These are phyloP conservation scores for Amazonetta brasiliensis DNA, from an alignment of 2,797 vertebrate genomes.

Conservation along the genomic window DNA sequence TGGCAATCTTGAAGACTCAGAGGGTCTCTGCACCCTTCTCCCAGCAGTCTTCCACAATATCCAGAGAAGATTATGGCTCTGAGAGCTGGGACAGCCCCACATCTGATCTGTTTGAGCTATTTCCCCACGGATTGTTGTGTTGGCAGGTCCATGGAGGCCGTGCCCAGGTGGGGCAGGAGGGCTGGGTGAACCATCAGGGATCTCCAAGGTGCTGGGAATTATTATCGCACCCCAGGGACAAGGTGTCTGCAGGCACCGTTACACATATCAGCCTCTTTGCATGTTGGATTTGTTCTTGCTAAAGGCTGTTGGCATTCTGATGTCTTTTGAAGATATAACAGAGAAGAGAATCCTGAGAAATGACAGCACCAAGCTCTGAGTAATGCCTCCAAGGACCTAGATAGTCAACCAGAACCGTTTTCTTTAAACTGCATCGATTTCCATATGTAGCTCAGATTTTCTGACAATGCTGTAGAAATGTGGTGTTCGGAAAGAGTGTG, in stretches of 20 bases:
- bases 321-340: neutral
- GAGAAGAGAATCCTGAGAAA: constrained; percentile 6
- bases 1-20: neutral
- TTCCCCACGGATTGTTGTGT: neutral
- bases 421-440: constrained; percentile 29
- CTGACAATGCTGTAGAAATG: neutral
- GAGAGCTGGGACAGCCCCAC: neutral
- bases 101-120: neutral
- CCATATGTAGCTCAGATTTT: neutral
- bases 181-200: neutral
- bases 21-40: neutral
- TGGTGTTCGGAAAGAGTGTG: neutral
- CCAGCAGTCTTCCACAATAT: neutral
- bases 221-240: fast-evolving
- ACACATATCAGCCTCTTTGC: neutral
- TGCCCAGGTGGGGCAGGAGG: neutral
- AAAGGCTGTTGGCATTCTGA: constrained; percentile 1
- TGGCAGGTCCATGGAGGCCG: fast-evolving
- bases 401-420: constrained; percentile 1
- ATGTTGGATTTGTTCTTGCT: neutral
- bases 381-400: constrained; percentile 42
- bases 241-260: neutral
- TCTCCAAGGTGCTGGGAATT: neutral
- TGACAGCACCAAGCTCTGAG: constrained; percentile 42
- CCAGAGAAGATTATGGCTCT: neutral